A percentile compares a stretch with the other conserved stretches of the same genome.
phyloP scores from a whole-genome alignment of 2,113 vertebrate genomes.

The Crocuta crocuta region DNA sequence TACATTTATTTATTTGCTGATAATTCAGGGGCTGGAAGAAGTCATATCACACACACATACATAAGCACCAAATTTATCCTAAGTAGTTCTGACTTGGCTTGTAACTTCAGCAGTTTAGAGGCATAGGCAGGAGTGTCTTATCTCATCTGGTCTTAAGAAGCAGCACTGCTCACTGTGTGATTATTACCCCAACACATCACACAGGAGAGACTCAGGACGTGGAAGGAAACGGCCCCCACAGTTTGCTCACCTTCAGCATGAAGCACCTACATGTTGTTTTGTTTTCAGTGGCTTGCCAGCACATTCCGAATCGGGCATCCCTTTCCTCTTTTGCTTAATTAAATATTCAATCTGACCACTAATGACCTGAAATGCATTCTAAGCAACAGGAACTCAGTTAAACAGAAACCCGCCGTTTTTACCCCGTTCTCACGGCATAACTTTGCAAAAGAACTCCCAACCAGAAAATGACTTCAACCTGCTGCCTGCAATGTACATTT shows the following conservation, averaged over 20 bases:
- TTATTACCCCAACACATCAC: background rate
- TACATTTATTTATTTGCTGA: constrained; percentile 1
- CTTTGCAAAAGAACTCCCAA: constrained; percentile 66
- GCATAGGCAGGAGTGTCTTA: background rate
- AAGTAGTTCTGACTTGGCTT: constrained; percentile 70
- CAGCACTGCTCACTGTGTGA: background rate
- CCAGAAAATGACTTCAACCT: constrained; percentile 59
- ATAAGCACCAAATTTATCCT: constrained; percentile 79
- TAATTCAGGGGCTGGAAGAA: constrained; percentile 51
- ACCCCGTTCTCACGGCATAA: constrained; percentile 6
- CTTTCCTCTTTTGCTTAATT: constrained; percentile 79
- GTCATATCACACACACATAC: background rate
- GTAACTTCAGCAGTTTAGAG: constrained; percentile 55
- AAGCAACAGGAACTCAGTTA: constrained; percentile 72
- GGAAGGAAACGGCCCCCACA: background rate
- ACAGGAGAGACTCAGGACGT: background rate
- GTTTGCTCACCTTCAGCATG: background rate
- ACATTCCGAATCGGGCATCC: background rate
- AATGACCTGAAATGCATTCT: constrained; percentile 69
- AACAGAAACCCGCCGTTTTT: constrained; percentile 56
- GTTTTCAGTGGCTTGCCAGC: background rate
- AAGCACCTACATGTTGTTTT: background rate
- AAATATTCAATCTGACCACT: constrained; percentile 80
- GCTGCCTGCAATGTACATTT: constrained; percentile 54
- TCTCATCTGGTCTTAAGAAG: constrained; percentile 44